Percentiles rank a stretch among this genome's conserved stretches.
Evolutionary conservation across 2,113 vertebrate species (phyloP).

Genomic region (Anser cygnoides): DNA sequence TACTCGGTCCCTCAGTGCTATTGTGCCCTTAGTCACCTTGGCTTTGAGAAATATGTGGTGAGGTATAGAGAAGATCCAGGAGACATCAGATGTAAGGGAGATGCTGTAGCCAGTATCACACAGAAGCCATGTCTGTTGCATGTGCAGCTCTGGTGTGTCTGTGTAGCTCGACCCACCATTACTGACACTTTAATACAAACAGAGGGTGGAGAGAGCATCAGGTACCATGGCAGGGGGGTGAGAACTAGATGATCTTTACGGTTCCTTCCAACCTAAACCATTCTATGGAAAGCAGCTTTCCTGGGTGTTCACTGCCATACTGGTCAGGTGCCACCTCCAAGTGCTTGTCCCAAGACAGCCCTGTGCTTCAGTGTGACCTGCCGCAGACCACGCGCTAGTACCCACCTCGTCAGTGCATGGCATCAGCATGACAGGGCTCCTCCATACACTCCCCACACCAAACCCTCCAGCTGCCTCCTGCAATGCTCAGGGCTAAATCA

Average conservation of each 20-base stretch:
- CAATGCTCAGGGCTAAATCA: not conserved
- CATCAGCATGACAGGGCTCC: not conserved
- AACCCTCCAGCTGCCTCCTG: not conserved
- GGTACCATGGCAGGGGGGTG: not conserved
- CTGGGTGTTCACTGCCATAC: not conserved
- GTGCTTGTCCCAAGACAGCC: not conserved
- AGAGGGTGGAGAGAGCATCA: not conserved
- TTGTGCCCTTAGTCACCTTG: not conserved
- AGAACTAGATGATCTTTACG: too few species aligned
- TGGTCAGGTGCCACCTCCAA: not conserved
- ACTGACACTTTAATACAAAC: not conserved
- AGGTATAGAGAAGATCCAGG: not conserved
- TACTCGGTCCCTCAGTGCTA: not conserved
- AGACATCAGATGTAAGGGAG: not conserved
- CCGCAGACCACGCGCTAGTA: too few species aligned
- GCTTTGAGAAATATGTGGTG: not conserved
- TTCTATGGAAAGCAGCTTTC: not conserved
- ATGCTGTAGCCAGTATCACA: not conserved
- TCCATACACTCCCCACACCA: rapidly evolving
- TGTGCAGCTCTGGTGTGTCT: not conserved
- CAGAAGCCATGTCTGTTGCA: rapidly evolving
- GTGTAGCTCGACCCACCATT: not conserved
- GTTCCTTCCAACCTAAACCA: not conserved
- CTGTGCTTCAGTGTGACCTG: too few species aligned
- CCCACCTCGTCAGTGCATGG: too few species aligned